Evolutionary conservation across 2,888 invertebrate genomes (phyloP).

Genomic region (Apotomis betuletana): DNA sequence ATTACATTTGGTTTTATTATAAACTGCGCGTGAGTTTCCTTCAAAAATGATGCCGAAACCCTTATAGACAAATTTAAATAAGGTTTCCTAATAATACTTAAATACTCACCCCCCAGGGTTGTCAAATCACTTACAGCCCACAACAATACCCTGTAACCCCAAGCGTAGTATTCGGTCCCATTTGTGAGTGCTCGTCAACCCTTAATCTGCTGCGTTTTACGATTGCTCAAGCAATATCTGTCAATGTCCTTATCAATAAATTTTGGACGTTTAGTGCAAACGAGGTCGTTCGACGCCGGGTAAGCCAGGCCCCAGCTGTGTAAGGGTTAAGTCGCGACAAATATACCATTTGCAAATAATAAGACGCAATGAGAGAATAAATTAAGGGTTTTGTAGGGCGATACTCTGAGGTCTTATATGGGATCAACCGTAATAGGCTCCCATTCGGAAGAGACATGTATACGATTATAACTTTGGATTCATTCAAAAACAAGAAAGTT

Average conservation of each 20-base stretch:
- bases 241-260: slow-evolving; percentile 83
- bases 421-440: slow-evolving; percentile 31
- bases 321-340: slow-evolving; percentile 83
- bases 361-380: slow-evolving; percentile 83
- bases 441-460: slow-evolving; percentile 1
- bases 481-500: not conserved
- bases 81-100: slow-evolving; percentile 25
- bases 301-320: slow-evolving; percentile 81
- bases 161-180: slow-evolving; percentile 72
- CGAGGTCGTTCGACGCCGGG: slow-evolving; percentile 78
- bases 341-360: slow-evolving; percentile 84
- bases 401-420: slow-evolving; percentile 50
- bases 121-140: slow-evolving; percentile 41
- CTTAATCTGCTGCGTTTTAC: slow-evolving; percentile 82
- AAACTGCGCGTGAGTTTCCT: not conserved
- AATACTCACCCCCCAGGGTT: slow-evolving; percentile 24
- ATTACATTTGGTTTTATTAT: not conserved
- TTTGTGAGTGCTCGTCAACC: slow-evolving; percentile 77
- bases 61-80: slow-evolving; percentile 21
- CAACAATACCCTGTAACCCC: slow-evolving; percentile 47
- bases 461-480: not conserved
- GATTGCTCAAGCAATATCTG: slow-evolving; percentile 79
- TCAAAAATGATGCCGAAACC: not conserved
- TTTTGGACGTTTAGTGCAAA: slow-evolving; percentile 77
- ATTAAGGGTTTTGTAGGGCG: slow-evolving; percentile 65